Percentiles rank a stretch among this genome's conserved stretches.
Conservation (phyloP, 2,888 invertebrate genomes). For the Dryadula phaetusa region DNA sequence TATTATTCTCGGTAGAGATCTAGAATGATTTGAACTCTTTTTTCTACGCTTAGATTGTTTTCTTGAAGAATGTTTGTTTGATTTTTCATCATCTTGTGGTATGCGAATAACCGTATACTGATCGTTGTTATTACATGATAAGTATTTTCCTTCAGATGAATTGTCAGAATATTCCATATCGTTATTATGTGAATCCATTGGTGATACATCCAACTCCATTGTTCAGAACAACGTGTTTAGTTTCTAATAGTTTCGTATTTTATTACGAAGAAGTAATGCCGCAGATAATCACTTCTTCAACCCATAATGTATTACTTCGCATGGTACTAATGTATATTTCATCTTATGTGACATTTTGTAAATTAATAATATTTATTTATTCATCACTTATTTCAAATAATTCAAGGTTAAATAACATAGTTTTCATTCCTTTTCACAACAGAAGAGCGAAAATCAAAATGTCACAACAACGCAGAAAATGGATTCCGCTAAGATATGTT, state of each 20-base stretch:
- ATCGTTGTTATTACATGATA: slow-evolving; percentile 70
- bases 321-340: slow-evolving; percentile 47
- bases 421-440: slow-evolving; percentile 58
- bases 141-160: slow-evolving; percentile 71
- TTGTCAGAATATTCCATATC: slow-evolving; percentile 74
- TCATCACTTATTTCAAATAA: slow-evolving; percentile 58
- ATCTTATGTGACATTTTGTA: slow-evolving; percentile 49
- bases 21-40: slow-evolving; percentile 89
- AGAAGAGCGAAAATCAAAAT: slow-evolving; percentile 69
- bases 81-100: slow-evolving; percentile 81
- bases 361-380: slow-evolving; percentile 49
- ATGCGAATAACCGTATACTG: slow-evolving; percentile 77
- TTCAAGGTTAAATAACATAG: slow-evolving; percentile 52
- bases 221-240: slow-evolving; percentile 50
- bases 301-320: slow-evolving; percentile 70
- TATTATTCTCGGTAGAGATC: slow-evolving; percentile 90
- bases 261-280: slow-evolving; percentile 67
- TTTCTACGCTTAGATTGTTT: slow-evolving; percentile 89
- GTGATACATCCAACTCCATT: slow-evolving; percentile 78
- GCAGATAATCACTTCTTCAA: slow-evolving; percentile 77
- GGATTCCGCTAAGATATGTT: slow-evolving; percentile 65
- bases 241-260: slow-evolving; percentile 48
- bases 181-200: slow-evolving; percentile 60
- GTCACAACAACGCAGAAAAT: slow-evolving; percentile 85
- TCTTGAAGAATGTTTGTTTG: slow-evolving; percentile 91